phyloP scores from a whole-genome alignment of 2,888 invertebrate genomes.

The Hyppa rectilinea region DNA sequence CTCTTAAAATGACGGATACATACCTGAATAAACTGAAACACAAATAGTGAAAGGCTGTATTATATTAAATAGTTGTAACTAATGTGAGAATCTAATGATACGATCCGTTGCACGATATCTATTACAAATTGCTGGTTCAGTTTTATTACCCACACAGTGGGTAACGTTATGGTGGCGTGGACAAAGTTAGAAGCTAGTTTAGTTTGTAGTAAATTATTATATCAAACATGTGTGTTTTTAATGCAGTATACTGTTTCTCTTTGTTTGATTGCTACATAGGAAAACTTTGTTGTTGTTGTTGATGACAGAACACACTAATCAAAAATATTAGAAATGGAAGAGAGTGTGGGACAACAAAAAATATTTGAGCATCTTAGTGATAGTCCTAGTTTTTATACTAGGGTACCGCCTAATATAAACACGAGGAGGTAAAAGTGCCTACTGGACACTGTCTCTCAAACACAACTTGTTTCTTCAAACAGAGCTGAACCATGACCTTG shows the following conservation, averaged over 20 bases:
- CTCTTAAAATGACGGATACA: too few species aligned
- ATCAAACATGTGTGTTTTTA: neutral
- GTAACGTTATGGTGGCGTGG: neutral
- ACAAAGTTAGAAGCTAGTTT: constrained; percentile 1
- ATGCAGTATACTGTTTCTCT: neutral
- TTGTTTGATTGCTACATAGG: neutral
- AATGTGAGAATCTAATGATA: constrained; percentile 26
- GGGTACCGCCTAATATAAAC: too few species aligned
- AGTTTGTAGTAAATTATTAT: neutral
- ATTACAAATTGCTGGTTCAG: constrained; percentile 36
- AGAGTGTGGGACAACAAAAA: neutral
- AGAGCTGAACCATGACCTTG: neutral
- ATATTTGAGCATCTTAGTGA: too few species aligned
- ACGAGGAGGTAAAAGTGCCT: too few species aligned
- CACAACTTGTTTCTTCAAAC: neutral
- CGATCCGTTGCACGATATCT: constrained; percentile 24
- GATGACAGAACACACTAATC: neutral
- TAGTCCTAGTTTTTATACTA: too few species aligned
- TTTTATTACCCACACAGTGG: constrained; percentile 26
- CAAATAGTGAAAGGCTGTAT: constrained; percentile 3
- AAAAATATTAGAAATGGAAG: neutral
- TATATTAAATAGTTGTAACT: constrained; percentile 10
- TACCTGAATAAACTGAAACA: too few species aligned
- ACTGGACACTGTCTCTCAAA: neutral
- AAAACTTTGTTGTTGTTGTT: neutral